Percentiles rank a stretch among this genome's conserved stretches.
Evolutionary conservation across 1,140 invertebrate genomes (phyloP).

Genomic region (Papilio polyxenes): DNA sequence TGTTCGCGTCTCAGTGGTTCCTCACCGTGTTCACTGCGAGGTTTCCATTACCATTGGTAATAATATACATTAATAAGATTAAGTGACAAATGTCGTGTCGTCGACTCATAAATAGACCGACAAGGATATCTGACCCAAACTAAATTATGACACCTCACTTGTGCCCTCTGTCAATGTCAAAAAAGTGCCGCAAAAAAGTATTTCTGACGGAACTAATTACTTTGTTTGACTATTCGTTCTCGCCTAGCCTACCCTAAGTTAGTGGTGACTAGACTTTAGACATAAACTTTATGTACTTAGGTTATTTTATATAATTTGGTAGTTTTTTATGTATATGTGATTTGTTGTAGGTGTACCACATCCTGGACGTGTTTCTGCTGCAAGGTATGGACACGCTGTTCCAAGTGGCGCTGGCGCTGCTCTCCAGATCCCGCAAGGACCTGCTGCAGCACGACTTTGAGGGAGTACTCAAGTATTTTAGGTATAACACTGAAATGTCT

Average conservation of each 20-base stretch:
- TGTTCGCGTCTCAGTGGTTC: constrained; percentile 99
- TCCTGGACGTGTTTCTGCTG: constrained; percentile 96
- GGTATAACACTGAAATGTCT: constrained; percentile 53
- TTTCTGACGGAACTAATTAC: too few relatives aligned
- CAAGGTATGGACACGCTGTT: constrained; percentile 97
- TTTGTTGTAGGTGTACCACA: constrained; percentile 87
- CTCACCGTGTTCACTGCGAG: constrained; percentile 98
- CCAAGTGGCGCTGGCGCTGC: constrained; percentile 95
- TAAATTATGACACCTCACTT: too few relatives aligned
- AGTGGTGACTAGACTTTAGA: too few relatives aligned
- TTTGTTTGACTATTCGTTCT: too few relatives aligned
- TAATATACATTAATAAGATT: background rate
- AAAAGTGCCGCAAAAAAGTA: too few relatives aligned
- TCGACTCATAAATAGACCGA: too few relatives aligned
- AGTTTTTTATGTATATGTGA: background rate
- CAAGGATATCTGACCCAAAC: too few relatives aligned
- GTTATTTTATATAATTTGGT: too few relatives aligned
- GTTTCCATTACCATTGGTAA: constrained; percentile 97
- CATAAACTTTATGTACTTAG: too few relatives aligned
- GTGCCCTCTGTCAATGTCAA: too few relatives aligned
- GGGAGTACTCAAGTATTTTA: constrained; percentile 93
- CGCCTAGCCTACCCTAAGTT: too few relatives aligned
- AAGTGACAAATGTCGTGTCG: too few relatives aligned
- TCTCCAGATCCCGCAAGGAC: constrained; percentile 96
- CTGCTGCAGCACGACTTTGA: constrained; percentile 98